phyloP scores from a whole-genome alignment of 2,797 vertebrate genomes.

The Acipenser ruthenus region DNA sequence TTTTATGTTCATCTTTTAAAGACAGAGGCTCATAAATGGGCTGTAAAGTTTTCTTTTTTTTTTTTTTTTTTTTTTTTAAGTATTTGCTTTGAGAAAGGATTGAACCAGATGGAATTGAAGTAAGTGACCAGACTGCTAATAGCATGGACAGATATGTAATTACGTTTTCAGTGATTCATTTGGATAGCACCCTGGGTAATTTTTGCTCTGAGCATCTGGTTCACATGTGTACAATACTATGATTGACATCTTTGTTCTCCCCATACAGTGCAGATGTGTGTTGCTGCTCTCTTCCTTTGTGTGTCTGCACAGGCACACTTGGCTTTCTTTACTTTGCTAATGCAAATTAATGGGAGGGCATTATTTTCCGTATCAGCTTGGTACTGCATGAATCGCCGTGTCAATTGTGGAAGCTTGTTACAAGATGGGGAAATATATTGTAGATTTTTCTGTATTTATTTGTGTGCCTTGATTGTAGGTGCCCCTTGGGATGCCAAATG shows the following conservation, averaged over 20 bases:
- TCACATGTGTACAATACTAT: conserved; percentile 36
- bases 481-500: too few species aligned
- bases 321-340: conserved; percentile 7
- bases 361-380: not conserved
- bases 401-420: too few species aligned
- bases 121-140: conserved; percentile 29
- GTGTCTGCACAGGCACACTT: conserved; percentile 25
- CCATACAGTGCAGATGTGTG: conserved; percentile 33
- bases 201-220: conserved; percentile 43
- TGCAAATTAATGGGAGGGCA: not conserved
- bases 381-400: too few species aligned
- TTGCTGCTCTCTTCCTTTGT: conserved; percentile 24
- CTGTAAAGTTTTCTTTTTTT: too few species aligned
- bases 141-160: conserved; percentile 36
- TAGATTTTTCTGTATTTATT: too few species aligned
- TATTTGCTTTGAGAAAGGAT: not conserved
- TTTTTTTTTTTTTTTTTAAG: too few species aligned
- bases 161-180: conserved; percentile 40
- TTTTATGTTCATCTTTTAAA: too few species aligned
- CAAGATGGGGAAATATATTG: too few species aligned
- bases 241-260: conserved; percentile 43
- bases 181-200: conserved; percentile 37
- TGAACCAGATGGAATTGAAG: conserved; percentile 26
- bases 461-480: too few species aligned
- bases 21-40: too few species aligned